These are phyloP conservation scores for Crepidodera aurea DNA, from an alignment of 2,888 invertebrate genomes.

Conservation along the genomic window DNA sequence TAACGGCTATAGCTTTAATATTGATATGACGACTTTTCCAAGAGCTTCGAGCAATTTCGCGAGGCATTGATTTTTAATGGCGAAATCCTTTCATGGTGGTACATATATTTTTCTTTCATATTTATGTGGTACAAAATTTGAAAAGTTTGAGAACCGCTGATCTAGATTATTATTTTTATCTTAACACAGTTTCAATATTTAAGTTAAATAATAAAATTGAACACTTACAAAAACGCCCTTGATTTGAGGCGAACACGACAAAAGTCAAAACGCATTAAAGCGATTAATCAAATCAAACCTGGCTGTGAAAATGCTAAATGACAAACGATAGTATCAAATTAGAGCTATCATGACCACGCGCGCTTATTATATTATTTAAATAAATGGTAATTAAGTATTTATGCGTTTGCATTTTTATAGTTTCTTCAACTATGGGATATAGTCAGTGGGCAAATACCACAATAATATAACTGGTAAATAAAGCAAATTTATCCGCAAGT, in stretches of 20 bases:
- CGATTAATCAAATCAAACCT: conserved; percentile 32
- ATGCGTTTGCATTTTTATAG: conserved; percentile 44
- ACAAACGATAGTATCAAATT: conserved; percentile 41
- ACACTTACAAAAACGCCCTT: conserved; percentile 4
- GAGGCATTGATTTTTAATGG: too few species aligned
- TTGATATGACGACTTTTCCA: too few species aligned
- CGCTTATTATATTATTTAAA: conserved; percentile 44
- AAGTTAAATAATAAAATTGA: background rate
- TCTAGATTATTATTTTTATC: too few species aligned
- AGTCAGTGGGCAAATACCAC: conserved; percentile 1
- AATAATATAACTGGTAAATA: too few species aligned
- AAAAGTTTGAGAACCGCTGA: too few species aligned
- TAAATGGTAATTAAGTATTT: conserved; percentile 48
- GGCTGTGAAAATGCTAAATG: conserved; percentile 44
- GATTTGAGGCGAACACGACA: background rate
- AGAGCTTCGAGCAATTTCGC: too few species aligned
- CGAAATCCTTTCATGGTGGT: too few species aligned
- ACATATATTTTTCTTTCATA: too few species aligned
- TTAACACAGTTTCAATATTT: background rate
- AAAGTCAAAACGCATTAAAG: conserved; percentile 22
- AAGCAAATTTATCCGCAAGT: too few species aligned
- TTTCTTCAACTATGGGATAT: background rate
- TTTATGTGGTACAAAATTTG: too few species aligned
- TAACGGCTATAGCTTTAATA: too few species aligned
- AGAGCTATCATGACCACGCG: conserved; percentile 5